phyloP scores from a whole-genome alignment of 2,113 vertebrate genomes.

The Rhizomys pruinosus region DNA sequence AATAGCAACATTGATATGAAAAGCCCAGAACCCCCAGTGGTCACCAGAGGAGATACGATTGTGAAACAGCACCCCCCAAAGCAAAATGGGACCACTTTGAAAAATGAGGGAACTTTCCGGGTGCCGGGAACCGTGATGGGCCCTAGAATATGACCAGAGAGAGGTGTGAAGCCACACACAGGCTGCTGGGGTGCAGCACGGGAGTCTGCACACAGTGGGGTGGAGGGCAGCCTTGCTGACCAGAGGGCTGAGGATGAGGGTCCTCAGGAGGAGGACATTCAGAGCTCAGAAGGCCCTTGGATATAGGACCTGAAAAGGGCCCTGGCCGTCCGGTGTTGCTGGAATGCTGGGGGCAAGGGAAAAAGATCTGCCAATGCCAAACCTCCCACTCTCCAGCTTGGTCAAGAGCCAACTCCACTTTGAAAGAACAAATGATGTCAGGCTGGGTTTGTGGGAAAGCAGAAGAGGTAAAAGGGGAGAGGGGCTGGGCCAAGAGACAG shows the following conservation, averaged over 20 bases:
- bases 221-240: background rate
- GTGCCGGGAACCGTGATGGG: no score
- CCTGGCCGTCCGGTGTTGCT: background rate
- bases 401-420: conserved; percentile 36
- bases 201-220: background rate
- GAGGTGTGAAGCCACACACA: no score
- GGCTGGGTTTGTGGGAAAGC: background rate
- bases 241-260: background rate
- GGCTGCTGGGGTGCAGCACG: background rate
- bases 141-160: background rate
- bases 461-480: background rate
- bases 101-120: background rate
- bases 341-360: background rate
- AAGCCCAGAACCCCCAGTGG: background rate
- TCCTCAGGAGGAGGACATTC: no score
- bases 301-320: background rate
- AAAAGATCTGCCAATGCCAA: background rate
- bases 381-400: conserved; percentile 20
- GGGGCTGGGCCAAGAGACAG: background rate
- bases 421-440: background rate
- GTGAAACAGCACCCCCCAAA: no score
- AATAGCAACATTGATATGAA: background rate
- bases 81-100: background rate
- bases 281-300: background rate
- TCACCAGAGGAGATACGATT: background rate